phyloP scores from a whole-genome alignment of 35 echinoderm and acorn worm genomes.

The Amphiura filiformis region DNA sequence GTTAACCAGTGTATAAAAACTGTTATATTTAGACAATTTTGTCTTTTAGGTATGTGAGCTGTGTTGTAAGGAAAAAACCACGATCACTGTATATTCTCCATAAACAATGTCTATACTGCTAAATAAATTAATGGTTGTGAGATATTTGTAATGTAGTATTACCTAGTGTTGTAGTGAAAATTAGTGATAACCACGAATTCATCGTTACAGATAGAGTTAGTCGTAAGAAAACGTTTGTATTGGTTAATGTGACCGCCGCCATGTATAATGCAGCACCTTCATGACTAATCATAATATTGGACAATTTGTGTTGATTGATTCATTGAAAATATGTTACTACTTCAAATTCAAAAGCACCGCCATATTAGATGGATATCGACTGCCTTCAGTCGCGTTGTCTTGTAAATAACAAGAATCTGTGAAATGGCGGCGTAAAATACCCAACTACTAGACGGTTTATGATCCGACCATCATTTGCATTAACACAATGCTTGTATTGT shows the following conservation, averaged over 20 bases:
- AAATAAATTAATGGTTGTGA: slow-evolving; percentile 1
- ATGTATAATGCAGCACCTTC: neutral
- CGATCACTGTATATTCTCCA: neutral
- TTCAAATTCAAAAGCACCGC: neutral
- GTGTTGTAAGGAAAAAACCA: neutral
- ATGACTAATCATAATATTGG: neutral
- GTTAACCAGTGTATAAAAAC: neutral
- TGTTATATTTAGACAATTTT: neutral
- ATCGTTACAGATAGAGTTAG: neutral
- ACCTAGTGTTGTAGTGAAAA: neutral
- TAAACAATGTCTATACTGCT: neutral
- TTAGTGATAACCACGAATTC: neutral
- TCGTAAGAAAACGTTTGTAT: neutral
- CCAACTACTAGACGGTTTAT: too few relatives aligned
- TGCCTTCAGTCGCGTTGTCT: too few relatives aligned
- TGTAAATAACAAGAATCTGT: too few relatives aligned
- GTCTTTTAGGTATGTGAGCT: neutral
- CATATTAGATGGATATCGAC: neutral
- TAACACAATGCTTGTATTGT: too few relatives aligned
- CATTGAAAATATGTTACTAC: neutral
- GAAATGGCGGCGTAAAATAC: too few relatives aligned
- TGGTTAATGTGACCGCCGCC: neutral
- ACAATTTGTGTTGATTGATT: slow-evolving; percentile 15
- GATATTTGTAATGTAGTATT: neutral
- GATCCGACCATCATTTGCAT: too few relatives aligned